Percentiles rank a stretch among this genome's conserved stretches.
Evolutionary conservation across 2,888 invertebrate genomes (phyloP).

Genomic region (Drosophila helvetica): DNA sequence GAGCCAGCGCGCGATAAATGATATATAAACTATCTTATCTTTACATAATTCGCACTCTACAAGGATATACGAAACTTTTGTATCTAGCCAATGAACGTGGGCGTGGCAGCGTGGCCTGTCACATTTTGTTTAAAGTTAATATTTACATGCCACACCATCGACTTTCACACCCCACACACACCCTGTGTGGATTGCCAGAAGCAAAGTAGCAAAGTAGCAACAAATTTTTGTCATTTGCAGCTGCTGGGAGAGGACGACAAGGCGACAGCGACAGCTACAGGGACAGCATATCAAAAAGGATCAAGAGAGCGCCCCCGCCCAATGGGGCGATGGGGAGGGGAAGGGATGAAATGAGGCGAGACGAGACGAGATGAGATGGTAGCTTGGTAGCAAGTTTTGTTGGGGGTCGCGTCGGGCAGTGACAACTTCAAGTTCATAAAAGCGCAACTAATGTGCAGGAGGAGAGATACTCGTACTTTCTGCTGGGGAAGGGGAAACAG

Average conservation of each 20-base stretch:
- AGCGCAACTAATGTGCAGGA: constrained; percentile 80
- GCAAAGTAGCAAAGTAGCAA: constrained; percentile 51
- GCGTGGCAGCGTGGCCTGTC: constrained; percentile 59
- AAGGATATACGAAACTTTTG: constrained; percentile 51
- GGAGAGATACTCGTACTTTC: constrained; percentile 55
- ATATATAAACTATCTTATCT: too few relatives aligned
- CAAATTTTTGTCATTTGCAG: constrained; percentile 78
- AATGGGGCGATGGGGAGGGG: neutral
- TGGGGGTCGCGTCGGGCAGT: constrained; percentile 62
- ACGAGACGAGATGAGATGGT: constrained; percentile 2
- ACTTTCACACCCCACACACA: neutral
- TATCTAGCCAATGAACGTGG: constrained; percentile 58
- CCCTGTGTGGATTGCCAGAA: neutral
- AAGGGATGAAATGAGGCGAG: neutral
- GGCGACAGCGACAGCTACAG: constrained; percentile 8
- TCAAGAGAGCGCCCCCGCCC: constrained; percentile 1
- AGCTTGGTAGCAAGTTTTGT: constrained; percentile 53
- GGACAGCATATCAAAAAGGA: constrained; percentile 43
- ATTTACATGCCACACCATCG: constrained; percentile 69
- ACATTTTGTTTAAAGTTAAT: constrained; percentile 76
- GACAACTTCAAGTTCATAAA: constrained; percentile 79
- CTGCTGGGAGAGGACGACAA: constrained; percentile 56
- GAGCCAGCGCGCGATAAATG: too few relatives aligned
- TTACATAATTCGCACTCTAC: too few relatives aligned
- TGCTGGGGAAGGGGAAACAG: constrained; percentile 50